Percentiles rank a stretch among this genome's conserved stretches.
Evolutionary conservation across 2,888 invertebrate genomes (phyloP).

Genomic region (Scrobipalpa costella): DNA sequence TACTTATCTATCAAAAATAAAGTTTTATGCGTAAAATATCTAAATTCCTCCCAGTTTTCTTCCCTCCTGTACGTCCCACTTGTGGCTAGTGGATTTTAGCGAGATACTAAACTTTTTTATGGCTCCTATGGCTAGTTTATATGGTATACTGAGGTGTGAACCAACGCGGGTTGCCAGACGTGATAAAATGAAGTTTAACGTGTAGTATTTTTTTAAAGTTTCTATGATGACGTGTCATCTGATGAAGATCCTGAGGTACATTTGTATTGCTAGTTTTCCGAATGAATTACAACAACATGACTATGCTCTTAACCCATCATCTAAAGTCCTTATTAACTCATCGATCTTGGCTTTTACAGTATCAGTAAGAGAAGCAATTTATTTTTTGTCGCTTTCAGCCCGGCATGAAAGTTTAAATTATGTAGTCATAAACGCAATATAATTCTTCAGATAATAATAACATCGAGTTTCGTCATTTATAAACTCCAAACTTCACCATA

Average conservation of each 20-base stretch:
- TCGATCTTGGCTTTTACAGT: no score
- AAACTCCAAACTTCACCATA: background rate
- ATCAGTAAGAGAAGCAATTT: no score
- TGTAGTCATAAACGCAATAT: no score
- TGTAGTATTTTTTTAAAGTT: background rate
- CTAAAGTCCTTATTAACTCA: no score
- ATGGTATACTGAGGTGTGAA: constrained; percentile 13
- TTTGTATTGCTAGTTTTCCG: background rate
- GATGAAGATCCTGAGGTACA: background rate
- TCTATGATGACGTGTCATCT: background rate
- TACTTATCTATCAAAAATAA: no score
- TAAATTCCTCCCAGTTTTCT: background rate
- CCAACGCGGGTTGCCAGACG: constrained; percentile 5
- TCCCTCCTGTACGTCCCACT: background rate
- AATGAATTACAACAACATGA: background rate
- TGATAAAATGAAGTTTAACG: constrained; percentile 8
- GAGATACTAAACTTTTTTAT: constrained; percentile 30
- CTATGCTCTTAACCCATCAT: no score
- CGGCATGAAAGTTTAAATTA: no score
- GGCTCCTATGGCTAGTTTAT: constrained; percentile 29
- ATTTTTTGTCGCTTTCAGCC: no score
- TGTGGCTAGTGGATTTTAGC: constrained; percentile 35
- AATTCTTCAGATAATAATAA: no score
- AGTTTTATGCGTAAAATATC: background rate
- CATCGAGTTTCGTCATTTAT: no score